A percentile compares a stretch with the other conserved stretches of the same genome.
These are phyloP conservation scores for Alethe diademata DNA, from an alignment of 2,113 vertebrate genomes.

Conservation along the genomic window DNA sequence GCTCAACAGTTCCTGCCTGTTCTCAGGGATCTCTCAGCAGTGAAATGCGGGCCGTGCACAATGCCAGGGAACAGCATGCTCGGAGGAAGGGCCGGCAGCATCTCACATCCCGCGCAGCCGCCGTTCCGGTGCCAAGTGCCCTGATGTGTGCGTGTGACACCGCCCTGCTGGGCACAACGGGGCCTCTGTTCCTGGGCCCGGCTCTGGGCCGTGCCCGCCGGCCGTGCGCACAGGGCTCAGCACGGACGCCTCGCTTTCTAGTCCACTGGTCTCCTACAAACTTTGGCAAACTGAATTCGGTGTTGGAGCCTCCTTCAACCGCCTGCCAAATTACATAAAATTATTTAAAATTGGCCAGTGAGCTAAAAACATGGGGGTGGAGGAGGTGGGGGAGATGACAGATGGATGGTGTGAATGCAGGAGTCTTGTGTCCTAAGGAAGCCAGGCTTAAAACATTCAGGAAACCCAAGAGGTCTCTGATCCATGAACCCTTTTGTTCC, in stretches of 20 bases:
- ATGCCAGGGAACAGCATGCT: background rate
- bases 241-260: background rate
- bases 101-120: background rate
- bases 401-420: constrained; percentile 34
- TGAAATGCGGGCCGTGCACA: background rate
- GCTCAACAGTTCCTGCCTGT: constrained; percentile 22
- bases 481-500: constrained; percentile 19
- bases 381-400: background rate
- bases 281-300: background rate
- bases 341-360: constrained; percentile 7
- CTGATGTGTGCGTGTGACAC: background rate
- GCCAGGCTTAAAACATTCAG: background rate
- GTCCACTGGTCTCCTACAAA: background rate
- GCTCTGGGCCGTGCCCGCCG: fast-evolving
- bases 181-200: fast-evolving
- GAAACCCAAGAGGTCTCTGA: background rate
- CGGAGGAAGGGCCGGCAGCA: background rate
- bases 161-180: background rate
- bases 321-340: constrained; percentile 31
- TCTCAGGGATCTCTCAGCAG: background rate
- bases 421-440: background rate
- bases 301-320: background rate
- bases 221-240: background rate
- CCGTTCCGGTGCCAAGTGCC: background rate
- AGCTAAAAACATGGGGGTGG: background rate